phyloP scores from a whole-genome alignment of 2,888 invertebrate genomes.

The Trilocha varians region DNA sequence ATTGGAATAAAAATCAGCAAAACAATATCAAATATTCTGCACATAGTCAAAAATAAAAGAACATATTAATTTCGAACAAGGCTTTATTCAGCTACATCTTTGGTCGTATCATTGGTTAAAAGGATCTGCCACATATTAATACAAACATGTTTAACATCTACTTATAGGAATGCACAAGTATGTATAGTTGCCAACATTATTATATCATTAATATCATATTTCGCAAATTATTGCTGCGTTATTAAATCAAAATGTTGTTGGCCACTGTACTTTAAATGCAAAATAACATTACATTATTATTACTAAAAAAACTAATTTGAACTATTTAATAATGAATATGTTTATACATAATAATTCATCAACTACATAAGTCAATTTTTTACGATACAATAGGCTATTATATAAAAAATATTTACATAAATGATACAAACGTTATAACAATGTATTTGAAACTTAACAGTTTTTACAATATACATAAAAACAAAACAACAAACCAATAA shows the following conservation, averaged over 20 bases:
- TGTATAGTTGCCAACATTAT: slow-evolving; percentile 25
- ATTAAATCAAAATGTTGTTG: slow-evolving; percentile 6
- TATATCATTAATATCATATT: background rate
- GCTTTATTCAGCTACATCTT: slow-evolving; percentile 74
- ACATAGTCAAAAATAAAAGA: slow-evolving; percentile 27
- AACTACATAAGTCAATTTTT: slow-evolving; percentile 38
- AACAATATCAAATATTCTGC: too few species aligned
- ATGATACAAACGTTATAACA: slow-evolving; percentile 68
- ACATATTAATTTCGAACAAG: slow-evolving; percentile 47
- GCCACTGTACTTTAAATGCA: slow-evolving; percentile 43
- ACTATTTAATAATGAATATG: slow-evolving; percentile 30
- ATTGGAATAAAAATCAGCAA: too few species aligned
- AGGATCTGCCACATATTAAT: slow-evolving; percentile 44
- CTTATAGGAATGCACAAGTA: slow-evolving; percentile 45
- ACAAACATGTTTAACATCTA: slow-evolving; percentile 24
- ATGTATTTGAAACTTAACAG: slow-evolving; percentile 66
- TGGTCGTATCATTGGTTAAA: slow-evolving; percentile 80
- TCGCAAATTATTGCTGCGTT: background rate
- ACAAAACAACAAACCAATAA: slow-evolving; percentile 50
- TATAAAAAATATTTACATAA: slow-evolving; percentile 57
- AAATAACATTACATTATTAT: slow-evolving; percentile 20
- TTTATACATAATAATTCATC: slow-evolving; percentile 42
- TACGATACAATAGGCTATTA: slow-evolving; percentile 50
- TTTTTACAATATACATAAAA: slow-evolving; percentile 55
- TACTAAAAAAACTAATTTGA: slow-evolving; percentile 53